Evolutionary conservation across 30 jellyfish, hydroid and myxozoan genomes (phyloP).

Genomic region (Calvadosia cruxmelitensis): DNA sequence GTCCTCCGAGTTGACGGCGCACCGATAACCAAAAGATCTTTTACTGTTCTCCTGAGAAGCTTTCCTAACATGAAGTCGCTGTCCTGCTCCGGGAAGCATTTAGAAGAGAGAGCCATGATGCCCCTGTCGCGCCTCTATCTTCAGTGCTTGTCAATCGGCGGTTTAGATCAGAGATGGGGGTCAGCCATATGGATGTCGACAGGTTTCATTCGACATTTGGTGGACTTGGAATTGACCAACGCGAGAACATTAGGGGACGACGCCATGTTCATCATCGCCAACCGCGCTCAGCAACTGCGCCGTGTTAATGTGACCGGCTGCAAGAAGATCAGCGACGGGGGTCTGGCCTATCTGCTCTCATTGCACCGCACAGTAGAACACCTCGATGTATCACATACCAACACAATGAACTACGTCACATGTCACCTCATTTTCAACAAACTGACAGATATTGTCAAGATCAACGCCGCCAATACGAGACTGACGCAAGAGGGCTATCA

Average conservation of each 20-base stretch:
- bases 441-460: neutral
- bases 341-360: neutral
- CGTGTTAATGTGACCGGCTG: neutral
- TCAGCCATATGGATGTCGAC: neutral
- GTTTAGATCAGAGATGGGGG: neutral
- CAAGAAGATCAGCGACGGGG: neutral
- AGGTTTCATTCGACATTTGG: neutral
- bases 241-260: neutral
- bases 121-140: neutral
- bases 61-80: neutral
- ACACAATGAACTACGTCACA: conserved; percentile 24
- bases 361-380: neutral
- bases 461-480: conserved; percentile 20
- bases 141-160: no score
- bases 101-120: neutral
- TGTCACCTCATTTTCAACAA: conserved; percentile 13
- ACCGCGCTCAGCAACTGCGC: neutral
- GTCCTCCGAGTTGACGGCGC: neutral
- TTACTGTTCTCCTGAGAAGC: neutral
- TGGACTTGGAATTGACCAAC: neutral
- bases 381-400: conserved; percentile 30
- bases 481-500: conserved; percentile 14
- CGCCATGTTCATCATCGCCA: neutral
- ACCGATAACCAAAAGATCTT: neutral
- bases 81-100: neutral